Base-by-base conservation (phyloP, 2,797 vertebrate species). In the Amazonetta brasiliensis region DNA sequence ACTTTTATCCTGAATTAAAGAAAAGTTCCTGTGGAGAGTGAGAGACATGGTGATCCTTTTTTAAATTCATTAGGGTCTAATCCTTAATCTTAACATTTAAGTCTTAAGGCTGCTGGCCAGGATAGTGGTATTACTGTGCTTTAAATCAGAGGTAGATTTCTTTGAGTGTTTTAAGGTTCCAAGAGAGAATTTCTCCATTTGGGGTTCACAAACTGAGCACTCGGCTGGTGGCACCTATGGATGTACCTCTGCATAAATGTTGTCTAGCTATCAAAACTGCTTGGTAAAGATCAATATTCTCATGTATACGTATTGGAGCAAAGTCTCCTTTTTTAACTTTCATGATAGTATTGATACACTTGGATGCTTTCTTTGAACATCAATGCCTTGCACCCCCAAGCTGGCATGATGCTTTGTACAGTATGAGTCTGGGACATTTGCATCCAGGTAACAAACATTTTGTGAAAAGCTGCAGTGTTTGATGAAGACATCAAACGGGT, bases 381-480 rank as follows among this genome's bases (percentile, higher is more conserved):
- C 28, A 54, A 28, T 20, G 52, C 64, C 25, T 39, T 39, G 54
- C 21, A 20, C 4, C 19, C 4, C 17, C 9, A 12, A 7, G 6
- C 17, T 8, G 30, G 48, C 13, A 0, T 6, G 8, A 9, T 3
- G 2, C 16, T 21, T 19, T 35, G 5, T 2, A 3, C 0, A 2
- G 1, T 7, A 5, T 26, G 9, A 63, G 8, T 3, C 17, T 12
- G 39, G 17, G 25, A 23, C 54, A 77, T 7, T 2, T 19, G 22
- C 3, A 7, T 2, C 7, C 52, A 26, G 77, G 17, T 6, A 20
- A 66, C 7, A 3, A 20, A 66, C 7, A 3, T 62, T 82, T 44
- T 48, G 25, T 46, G 21, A 3, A 5, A 35, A 25, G 15, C 12
- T 7, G 21, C 8, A 19, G 2, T 3, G 3, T 28, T n/a, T 39